Evolutionary conservation across 2,888 invertebrate species (phyloP), one percentile per base, ranked within the genome.

Genomic region (Nemotelus nigrinus): DNA sequence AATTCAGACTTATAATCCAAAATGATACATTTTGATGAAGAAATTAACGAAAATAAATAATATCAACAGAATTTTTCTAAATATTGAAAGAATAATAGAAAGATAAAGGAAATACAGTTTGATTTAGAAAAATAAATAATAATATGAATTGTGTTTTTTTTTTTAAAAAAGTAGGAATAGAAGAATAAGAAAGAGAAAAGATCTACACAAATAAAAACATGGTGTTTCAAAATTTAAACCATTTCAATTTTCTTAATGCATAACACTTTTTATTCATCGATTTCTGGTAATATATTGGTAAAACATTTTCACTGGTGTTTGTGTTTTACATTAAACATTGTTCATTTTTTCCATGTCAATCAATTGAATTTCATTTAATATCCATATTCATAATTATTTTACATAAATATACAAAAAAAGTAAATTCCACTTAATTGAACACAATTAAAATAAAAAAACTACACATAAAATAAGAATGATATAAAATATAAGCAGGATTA

Each of bases 401-500:
- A 79, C 64, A 72, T 78, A 43, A 79, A 80, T 80, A 78, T 80
- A 80, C 81, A 81, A 74, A 78, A 79, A 77, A 80, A 77, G 80
- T 79, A 79, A 74, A 79, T 79, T 78, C 70, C 77, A 78, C 79
- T 78, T 50, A 65, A 71, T 78, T 71, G 65, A 77, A 78, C 77
- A 79, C 79, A 67, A 58, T 58, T 64, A 75, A 81, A 79, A 75
- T 74, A 79, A 78, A 74, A 71, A 76, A 77, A 76, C 43, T 79
- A 74, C 79, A 80, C 1, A 25, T 25, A 25, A 25, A 25, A 25
- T 25, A 25, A 25, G 25, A 25, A 25, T 25, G 25, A 25, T 25
- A 25, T 25, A 25, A 25, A 25, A 25, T 25, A 25, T 25, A 25
- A 25, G 25, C 25, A 25, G 25, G 25, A 25, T 25, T 25, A 25